Percentiles rank a stretch among this genome's conserved stretches.
Evolutionary conservation across 2,888 invertebrate genomes (phyloP).

Genomic region (Idaea biselata): DNA sequence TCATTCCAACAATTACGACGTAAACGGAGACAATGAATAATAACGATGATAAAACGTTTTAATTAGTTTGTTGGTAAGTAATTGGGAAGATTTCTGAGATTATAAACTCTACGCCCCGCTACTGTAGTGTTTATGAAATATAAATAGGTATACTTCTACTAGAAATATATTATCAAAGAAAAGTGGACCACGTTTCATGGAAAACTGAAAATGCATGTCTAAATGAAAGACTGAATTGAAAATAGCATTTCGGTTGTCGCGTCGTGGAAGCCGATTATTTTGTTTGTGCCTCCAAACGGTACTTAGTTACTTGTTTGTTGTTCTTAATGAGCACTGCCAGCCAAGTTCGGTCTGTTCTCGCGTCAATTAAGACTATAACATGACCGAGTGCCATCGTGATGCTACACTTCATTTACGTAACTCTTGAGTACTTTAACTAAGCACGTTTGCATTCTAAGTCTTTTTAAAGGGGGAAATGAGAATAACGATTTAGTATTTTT

Average conservation of each 20-base stretch:
- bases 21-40: neutral
- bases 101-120: neutral
- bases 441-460: constrained; percentile 7
- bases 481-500: neutral
- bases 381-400: constrained; percentile 61
- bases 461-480: neutral
- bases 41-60: constrained; percentile 2
- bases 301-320: constrained; percentile 76
- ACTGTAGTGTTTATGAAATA: neutral
- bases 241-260: constrained; percentile 26
- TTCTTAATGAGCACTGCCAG: constrained; percentile 76
- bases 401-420: constrained; percentile 33
- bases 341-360: constrained; percentile 71
- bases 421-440: constrained; percentile 24
- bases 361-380: constrained; percentile 77
- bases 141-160: neutral
- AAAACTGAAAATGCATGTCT: neutral
- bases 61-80: constrained; percentile 3
- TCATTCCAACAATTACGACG: neutral
- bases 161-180: neutral
- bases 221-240: constrained; percentile 19
- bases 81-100: neutral
- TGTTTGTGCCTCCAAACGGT: constrained; percentile 46
- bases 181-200: neutral
- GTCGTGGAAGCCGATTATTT: constrained; percentile 71